phyloP scores from a whole-genome alignment of 2,888 invertebrate species.

The Drosophila ochracea region DNA sequence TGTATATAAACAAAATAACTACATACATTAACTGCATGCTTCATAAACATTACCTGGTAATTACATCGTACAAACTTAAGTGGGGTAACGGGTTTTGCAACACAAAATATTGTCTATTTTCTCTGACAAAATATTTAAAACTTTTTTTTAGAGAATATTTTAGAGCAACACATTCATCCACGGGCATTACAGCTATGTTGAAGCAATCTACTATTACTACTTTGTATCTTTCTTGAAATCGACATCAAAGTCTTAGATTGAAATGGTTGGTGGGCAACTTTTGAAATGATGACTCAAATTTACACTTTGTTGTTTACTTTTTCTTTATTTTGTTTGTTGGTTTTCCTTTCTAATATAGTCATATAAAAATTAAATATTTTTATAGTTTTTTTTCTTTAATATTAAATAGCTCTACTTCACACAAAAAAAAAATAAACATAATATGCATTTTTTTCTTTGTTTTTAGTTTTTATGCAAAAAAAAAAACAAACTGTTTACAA shows the following conservation, averaged over 20 bases:
- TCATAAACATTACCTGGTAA: conserved; percentile 43
- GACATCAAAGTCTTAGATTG: background rate
- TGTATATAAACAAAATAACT: conserved; percentile 13
- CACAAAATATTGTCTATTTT: conserved; percentile 26
- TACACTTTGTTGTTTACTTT: conserved; percentile 51
- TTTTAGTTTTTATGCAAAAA: conserved; percentile 27
- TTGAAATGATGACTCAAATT: conserved; percentile 36
- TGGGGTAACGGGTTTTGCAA: conserved; percentile 25
- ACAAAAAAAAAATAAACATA: conserved; percentile 54
- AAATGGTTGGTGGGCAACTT: background rate
- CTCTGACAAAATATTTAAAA: background rate
- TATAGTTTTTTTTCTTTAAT: conserved; percentile 51
- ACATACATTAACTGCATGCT: conserved; percentile 34
- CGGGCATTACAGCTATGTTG: background rate
- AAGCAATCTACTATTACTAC: background rate
- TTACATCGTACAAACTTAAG: conserved; percentile 8
- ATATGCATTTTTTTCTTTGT: conserved; percentile 20
- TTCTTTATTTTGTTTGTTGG: conserved; percentile 54
- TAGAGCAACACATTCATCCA: background rate
- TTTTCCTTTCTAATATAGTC: conserved; percentile 49
- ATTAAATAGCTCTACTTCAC: conserved; percentile 72
- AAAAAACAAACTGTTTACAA: conserved; percentile 56
- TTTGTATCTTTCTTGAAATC: background rate
- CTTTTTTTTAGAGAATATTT: background rate
- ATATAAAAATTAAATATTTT: conserved; percentile 57